Evolutionary conservation across 1,140 invertebrate species (phyloP).

Genomic region (Solenopsis invicta): DNA sequence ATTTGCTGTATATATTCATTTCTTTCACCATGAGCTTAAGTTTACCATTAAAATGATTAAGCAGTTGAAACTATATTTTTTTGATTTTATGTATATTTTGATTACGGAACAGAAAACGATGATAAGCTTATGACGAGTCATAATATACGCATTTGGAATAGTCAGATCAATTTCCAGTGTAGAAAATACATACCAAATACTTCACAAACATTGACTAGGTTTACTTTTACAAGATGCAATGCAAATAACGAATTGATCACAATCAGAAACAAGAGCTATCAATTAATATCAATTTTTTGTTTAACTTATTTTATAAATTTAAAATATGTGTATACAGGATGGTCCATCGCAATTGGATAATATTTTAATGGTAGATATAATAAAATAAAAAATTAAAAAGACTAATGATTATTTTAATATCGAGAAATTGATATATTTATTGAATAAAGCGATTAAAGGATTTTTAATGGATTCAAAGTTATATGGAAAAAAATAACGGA

Average conservation of each 20-base stretch:
- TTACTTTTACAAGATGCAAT: slow-evolving; percentile 23
- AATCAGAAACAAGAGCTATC: slow-evolving; percentile 27
- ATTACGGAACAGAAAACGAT: slow-evolving; percentile 32
- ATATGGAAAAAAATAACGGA: too few relatives aligned
- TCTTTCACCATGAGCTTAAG: slow-evolving; percentile 44
- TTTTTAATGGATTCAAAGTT: neutral
- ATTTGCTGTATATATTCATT: slow-evolving; percentile 28
- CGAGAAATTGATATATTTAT: neutral
- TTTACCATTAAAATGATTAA: slow-evolving; percentile 63
- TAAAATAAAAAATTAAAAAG: neutral
- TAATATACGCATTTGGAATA: slow-evolving; percentile 42
- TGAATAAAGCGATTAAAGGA: neutral
- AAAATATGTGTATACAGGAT: slow-evolving; percentile 14
- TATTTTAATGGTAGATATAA: slow-evolving; percentile 26
- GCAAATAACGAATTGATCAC: slow-evolving; percentile 15
- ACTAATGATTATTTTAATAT: slow-evolving; percentile 1
- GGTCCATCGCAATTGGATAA: slow-evolving; percentile 12
- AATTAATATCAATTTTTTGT: slow-evolving; percentile 57
- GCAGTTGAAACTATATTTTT: slow-evolving; percentile 25
- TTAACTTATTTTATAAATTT: slow-evolving; percentile 40
- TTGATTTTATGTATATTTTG: slow-evolving; percentile 57
- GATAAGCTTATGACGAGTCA: neutral
- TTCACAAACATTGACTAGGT: slow-evolving; percentile 30
- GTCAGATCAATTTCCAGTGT: slow-evolving; percentile 72
- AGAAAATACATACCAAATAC: neutral